phyloP scores from a whole-genome alignment of 1,140 invertebrate genomes.

The Aethina tumida region DNA sequence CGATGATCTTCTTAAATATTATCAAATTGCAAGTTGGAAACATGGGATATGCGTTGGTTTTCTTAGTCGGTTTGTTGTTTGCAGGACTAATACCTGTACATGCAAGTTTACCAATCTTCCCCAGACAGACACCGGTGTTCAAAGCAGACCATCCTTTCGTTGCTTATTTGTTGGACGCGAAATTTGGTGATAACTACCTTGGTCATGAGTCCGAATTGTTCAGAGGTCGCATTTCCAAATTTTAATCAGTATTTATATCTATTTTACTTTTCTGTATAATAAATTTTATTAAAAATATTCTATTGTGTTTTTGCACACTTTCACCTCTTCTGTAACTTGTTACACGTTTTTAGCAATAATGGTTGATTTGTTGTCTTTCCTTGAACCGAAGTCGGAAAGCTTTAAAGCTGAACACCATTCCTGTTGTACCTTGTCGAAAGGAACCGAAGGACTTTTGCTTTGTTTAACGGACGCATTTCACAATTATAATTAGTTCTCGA shows the following conservation, averaged over 20 bases:
- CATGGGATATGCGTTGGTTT: not conserved
- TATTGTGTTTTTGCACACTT: not conserved
- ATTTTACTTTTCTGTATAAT: not conserved
- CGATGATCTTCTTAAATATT: no score
- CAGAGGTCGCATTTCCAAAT: not conserved
- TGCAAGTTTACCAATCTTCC: not conserved
- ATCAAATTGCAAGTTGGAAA: no score
- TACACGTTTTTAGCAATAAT: not conserved
- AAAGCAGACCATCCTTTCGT: not conserved
- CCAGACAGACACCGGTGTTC: not conserved
- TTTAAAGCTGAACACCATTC: slow-evolving; percentile 15
- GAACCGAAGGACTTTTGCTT: no score
- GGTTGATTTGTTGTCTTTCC: not conserved
- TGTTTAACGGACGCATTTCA: no score
- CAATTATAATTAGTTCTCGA: no score
- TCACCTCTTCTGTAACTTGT: not conserved
- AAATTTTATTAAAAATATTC: slow-evolving; percentile 1
- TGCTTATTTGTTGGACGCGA: not conserved
- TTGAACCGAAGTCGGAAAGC: slow-evolving; percentile 2
- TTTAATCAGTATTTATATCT: not conserved
- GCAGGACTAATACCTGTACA: not conserved
- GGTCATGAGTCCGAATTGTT: not conserved
- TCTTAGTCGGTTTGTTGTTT: not conserved
- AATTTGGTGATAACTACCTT: not conserved
- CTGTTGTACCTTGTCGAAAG: slow-evolving; percentile 10